Evolutionary conservation across 2,113 vertebrate species (phyloP).

Genomic region (Scopus umbretta): DNA sequence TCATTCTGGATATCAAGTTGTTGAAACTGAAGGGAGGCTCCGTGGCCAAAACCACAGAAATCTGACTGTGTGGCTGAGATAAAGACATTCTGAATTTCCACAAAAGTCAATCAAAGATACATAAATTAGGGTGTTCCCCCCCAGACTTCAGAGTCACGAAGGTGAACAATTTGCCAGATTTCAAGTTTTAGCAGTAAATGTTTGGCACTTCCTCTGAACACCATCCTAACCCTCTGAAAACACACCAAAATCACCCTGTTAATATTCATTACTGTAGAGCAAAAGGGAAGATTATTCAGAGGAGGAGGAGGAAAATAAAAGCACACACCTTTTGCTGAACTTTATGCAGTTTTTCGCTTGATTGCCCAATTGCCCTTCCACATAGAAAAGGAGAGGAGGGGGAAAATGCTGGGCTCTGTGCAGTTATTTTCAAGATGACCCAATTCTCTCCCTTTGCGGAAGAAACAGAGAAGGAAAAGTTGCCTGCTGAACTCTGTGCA

Average conservation of each 20-base stretch:
- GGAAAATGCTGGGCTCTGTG: background rate
- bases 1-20: constrained; percentile 33
- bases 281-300: background rate
- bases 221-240: background rate
- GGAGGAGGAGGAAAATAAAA: background rate
- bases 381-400: background rate
- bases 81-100: constrained; percentile 35
- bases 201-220: background rate
- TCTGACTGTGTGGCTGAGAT: constrained; percentile 6
- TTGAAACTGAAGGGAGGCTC: constrained; percentile 37
- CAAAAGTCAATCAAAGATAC: constrained; percentile 18
- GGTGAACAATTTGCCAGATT: background rate
- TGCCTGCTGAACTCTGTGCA: background rate
- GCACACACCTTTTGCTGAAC: background rate
- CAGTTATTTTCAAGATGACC: background rate
- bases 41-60: constrained; percentile 50
- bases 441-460: background rate
- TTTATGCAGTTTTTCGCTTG: background rate
- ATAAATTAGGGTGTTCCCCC: constrained; percentile 13
- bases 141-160: background rate
- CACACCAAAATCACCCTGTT: background rate
- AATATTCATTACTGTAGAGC: background rate
- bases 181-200: background rate
- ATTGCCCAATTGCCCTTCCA: background rate
- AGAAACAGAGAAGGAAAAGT: background rate